phyloP scores from a whole-genome alignment of 2,797 vertebrate genomes.

The Takifugu rubripes region DNA sequence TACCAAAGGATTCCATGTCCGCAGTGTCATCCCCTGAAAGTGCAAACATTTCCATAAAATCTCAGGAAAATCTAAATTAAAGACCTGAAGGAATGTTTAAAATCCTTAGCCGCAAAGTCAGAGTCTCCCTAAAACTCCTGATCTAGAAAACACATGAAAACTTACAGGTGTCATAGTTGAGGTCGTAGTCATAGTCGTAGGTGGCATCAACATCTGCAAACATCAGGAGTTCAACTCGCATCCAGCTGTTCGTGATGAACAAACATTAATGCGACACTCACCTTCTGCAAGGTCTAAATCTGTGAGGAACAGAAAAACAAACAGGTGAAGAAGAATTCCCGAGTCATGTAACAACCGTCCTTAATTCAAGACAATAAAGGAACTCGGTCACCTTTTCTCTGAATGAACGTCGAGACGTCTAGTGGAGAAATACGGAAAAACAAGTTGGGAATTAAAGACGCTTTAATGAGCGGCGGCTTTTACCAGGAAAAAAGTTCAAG shows the following conservation, averaged over 20 bases:
- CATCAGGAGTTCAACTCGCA: neutral
- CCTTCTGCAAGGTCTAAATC: conserved; percentile 74
- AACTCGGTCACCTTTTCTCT: conserved; percentile 68
- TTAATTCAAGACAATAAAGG: neutral
- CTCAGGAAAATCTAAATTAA: neutral
- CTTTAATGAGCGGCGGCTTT: too few species aligned
- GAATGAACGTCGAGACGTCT: conserved; percentile 78
- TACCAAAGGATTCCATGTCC: conserved; percentile 54
- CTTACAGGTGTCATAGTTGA: conserved; percentile 72
- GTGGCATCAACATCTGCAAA: conserved; percentile 70
- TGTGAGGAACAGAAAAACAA: conserved; percentile 29
- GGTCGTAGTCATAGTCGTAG: conserved; percentile 73
- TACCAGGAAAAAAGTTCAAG: neutral
- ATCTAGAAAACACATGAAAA: neutral
- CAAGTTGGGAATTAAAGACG: conserved; percentile 10
- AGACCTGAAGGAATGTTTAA: too few species aligned
- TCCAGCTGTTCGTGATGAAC: neutral
- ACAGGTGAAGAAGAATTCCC: too few species aligned
- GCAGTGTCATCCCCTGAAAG: conserved; percentile 57
- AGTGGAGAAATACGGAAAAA: conserved; percentile 37
- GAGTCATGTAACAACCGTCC: too few species aligned
- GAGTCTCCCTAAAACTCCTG: too few species aligned
- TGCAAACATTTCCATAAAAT: neutral
- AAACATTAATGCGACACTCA: conserved; percentile 26
- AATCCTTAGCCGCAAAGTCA: too few species aligned